phyloP scores from a whole-genome alignment of 2,113 vertebrate genomes.

The Antechinus stuartii region DNA sequence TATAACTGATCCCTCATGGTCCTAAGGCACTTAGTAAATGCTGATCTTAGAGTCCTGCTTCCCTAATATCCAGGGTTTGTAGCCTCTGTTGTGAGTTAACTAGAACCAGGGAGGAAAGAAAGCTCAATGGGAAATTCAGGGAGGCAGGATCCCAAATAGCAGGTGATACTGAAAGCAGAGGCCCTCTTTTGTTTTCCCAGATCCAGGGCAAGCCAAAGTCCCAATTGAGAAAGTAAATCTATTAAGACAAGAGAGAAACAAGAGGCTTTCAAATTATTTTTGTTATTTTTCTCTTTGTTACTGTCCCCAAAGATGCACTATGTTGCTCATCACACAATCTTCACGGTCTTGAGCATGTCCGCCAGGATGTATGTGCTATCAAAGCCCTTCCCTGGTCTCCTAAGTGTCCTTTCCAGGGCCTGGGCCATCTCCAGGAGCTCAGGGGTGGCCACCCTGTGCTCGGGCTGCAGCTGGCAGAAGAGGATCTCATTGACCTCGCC shows the following conservation, averaged over 20 bases:
- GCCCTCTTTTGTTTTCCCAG: slow-evolving; percentile 45
- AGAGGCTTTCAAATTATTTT: background rate
- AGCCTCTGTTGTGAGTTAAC: background rate
- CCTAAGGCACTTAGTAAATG: background rate
- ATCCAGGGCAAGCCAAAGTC: background rate
- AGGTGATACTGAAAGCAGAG: background rate
- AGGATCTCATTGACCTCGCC: slow-evolving; percentile 95
- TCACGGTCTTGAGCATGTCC: slow-evolving; percentile 90
- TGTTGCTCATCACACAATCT: slow-evolving; percentile 83
- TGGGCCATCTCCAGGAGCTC: slow-evolving; percentile 84
- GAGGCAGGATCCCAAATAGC: background rate
- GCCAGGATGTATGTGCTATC: slow-evolving; percentile 86
- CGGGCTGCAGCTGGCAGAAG: slow-evolving; percentile 82
- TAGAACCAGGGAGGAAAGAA: background rate
- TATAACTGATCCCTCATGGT: background rate
- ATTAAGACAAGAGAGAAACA: slow-evolving; percentile 37
- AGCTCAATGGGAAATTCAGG: background rate
- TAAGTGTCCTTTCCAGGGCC: slow-evolving; percentile 87
- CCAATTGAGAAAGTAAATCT: background rate
- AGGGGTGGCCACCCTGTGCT: slow-evolving; percentile 10
- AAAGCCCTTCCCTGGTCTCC: slow-evolving; percentile 78
- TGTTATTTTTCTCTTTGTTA: background rate
- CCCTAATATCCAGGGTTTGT: background rate
- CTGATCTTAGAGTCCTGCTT: background rate
- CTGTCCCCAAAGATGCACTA: background rate